A percentile compares a stretch with the other conserved stretches of the same genome.
Evolutionary conservation across 2,113 vertebrate genomes (phyloP).

Genomic region (Globicephala melas): DNA sequence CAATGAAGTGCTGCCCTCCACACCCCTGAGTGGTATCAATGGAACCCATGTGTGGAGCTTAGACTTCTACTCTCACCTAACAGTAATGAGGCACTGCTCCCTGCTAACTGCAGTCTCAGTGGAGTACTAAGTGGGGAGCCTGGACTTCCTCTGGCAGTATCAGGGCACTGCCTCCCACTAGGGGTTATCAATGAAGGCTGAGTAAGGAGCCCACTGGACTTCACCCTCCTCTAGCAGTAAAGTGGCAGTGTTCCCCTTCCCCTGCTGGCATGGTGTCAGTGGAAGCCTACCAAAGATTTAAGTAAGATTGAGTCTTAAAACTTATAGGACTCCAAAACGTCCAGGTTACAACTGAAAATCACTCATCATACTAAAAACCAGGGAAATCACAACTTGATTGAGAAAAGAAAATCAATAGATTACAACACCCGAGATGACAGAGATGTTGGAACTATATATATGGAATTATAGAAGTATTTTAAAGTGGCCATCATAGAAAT

Average conservation of each 20-base stretch:
- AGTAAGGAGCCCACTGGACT: not conserved
- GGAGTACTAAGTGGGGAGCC: not conserved
- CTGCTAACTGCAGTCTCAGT: not conserved
- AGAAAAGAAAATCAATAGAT: conserved; percentile 20
- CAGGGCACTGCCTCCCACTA: not conserved
- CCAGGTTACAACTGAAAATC: not conserved
- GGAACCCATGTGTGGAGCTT: not conserved
- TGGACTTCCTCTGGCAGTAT: not conserved
- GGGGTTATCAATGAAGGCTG: not conserved
- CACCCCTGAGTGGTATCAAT: not conserved
- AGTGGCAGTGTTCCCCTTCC: not conserved
- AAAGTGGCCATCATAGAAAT: not conserved
- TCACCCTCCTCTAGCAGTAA: not conserved
- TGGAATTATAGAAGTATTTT: not conserved
- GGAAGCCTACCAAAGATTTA: not conserved
- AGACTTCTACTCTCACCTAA: not conserved
- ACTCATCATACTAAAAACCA: not conserved
- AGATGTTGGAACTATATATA: not conserved
- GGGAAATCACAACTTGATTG: not conserved
- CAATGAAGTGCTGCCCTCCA: not conserved
- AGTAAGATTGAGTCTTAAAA: not conserved
- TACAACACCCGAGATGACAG: not conserved
- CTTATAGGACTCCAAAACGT: not conserved
- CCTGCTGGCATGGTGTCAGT: not conserved
- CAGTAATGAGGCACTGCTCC: not conserved